Evolutionary conservation across 2,888 invertebrate genomes (phyloP).

Genomic region (Pristionchus maxplancki): DNA sequence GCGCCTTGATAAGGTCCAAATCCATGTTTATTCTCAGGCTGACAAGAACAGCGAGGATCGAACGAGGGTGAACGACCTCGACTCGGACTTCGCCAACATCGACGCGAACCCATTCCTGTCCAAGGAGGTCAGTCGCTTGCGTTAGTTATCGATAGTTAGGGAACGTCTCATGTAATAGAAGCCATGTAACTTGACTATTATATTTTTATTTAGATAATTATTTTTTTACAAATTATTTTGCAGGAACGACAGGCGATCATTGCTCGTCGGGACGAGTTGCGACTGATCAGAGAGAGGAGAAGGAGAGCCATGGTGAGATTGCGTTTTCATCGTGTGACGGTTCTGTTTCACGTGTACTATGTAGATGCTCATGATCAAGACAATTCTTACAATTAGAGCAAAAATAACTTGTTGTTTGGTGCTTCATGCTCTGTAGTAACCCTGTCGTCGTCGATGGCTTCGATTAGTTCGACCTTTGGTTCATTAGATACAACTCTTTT

Average conservation of each 20-base stretch:
- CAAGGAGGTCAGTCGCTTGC: constrained; percentile 81
- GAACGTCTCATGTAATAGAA: no score
- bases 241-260: constrained; percentile 68
- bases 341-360: background rate
- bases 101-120: constrained; percentile 87
- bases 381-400: no score
- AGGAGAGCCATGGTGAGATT: constrained; percentile 59
- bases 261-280: constrained; percentile 68
- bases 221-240: no score
- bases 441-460: no score
- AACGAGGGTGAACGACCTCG: constrained; percentile 70
- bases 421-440: no score
- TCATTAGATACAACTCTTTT: no score
- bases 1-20: no score
- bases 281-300: constrained; percentile 61
- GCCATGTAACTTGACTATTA: no score
- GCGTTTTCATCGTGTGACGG: background rate
- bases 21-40: background rate
- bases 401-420: no score
- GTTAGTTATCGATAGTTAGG: no score
- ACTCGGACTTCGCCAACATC: constrained; percentile 71
- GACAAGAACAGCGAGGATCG: constrained; percentile 60
- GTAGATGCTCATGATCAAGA: background rate
- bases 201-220: no score
- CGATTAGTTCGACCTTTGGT: no score